Evolutionary conservation across 1,140 invertebrate genomes (phyloP).

Genomic region (Diprion similis): DNA sequence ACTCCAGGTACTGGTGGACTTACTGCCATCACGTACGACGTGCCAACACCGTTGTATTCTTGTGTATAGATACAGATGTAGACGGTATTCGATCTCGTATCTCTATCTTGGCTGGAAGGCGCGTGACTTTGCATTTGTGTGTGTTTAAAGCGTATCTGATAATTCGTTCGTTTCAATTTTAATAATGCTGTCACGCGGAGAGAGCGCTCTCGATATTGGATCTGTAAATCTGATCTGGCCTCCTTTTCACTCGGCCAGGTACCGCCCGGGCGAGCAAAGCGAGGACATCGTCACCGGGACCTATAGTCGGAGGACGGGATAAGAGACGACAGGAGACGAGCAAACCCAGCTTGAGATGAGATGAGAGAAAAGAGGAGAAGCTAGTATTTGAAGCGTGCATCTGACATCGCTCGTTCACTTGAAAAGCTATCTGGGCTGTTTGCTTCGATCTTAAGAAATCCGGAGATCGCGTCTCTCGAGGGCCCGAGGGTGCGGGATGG

Average conservation of each 20-base stretch:
- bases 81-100: slow-evolving; percentile 3
- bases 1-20: background rate
- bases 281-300: background rate
- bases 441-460: slow-evolving; percentile 2
- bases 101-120: slow-evolving; percentile 4
- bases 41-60: background rate
- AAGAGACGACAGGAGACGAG: background rate
- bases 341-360: background rate
- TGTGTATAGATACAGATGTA: background rate
- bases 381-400: background rate
- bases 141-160: slow-evolving; percentile 14
- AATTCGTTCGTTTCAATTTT: slow-evolving; percentile 10
- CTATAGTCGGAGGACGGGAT: background rate
- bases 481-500: background rate
- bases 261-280: background rate
- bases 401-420: background rate
- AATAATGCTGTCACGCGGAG: slow-evolving; percentile 7
- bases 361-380: slow-evolving; percentile 7
- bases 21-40: background rate
- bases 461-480: background rate
- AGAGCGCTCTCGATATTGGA: slow-evolving; percentile 7
- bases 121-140: slow-evolving; percentile 5
- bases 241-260: slow-evolving; percentile 8
- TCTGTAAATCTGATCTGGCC: slow-evolving; percentile 15
- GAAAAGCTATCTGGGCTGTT: slow-evolving; percentile 1